Conservation (phyloP, 2,888 invertebrate genomes). For the Sminthurides aquaticus region DNA sequence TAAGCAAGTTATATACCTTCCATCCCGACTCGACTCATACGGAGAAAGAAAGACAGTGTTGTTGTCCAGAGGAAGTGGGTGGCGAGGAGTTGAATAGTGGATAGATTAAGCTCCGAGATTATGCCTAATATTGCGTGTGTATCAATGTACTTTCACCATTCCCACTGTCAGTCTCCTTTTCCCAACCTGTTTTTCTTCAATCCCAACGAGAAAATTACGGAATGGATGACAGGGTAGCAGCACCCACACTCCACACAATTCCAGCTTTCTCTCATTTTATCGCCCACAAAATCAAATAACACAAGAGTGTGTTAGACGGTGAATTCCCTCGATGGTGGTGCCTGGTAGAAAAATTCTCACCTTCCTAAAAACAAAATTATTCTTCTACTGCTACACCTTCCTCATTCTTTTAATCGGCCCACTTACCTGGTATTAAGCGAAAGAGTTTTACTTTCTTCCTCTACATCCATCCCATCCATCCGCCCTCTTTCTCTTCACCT, state of each 20-base stretch:
- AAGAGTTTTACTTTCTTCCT: too few relatives aligned
- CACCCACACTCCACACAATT: too few relatives aligned
- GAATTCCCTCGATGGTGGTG: slow-evolving; percentile 11
- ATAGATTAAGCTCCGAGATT: background rate
- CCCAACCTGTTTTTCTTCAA: background rate
- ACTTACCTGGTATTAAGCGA: too few relatives aligned
- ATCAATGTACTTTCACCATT: background rate
- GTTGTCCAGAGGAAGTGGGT: background rate
- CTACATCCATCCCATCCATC: too few relatives aligned
- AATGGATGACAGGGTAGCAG: slow-evolving; percentile 18
- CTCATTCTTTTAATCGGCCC: too few relatives aligned
- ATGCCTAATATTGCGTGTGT: background rate
- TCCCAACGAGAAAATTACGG: slow-evolving; percentile 14
- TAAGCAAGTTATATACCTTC: too few relatives aligned
- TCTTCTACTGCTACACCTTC: too few relatives aligned
- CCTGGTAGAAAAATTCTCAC: slow-evolving; percentile 25
- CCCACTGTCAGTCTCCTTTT: background rate
- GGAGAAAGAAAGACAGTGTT: too few relatives aligned
- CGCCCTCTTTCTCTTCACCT: too few relatives aligned
- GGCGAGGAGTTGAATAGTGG: background rate
- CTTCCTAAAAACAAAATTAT: too few relatives aligned
- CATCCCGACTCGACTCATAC: too few relatives aligned
- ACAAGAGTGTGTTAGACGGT: background rate
- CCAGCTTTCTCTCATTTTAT: slow-evolving; percentile 1
- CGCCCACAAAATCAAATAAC: slow-evolving; percentile 14